A percentile compares a stretch with the other conserved stretches of the same genome.
Evolutionary conservation across 2,888 invertebrate species (phyloP).

Genomic region (Protophormia terraenovae): DNA sequence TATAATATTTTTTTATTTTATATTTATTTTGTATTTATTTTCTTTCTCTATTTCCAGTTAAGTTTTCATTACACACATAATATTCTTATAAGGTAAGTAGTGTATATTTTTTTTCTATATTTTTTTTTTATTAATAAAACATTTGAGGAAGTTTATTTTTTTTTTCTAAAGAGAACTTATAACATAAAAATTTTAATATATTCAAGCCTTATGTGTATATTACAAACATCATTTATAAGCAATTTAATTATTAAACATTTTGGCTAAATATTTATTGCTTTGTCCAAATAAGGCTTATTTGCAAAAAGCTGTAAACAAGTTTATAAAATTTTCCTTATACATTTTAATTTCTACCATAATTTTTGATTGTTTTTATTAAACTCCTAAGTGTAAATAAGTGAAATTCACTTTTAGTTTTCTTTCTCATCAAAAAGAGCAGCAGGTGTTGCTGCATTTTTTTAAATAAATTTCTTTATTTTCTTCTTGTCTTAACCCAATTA

Average conservation of each 20-base stretch:
- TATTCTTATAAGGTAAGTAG: constrained; percentile 44
- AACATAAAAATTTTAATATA: not conserved
- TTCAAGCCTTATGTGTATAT: constrained; percentile 24
- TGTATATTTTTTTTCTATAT: constrained; percentile 2
- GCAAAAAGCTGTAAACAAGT: constrained; percentile 8
- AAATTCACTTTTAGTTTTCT: constrained; percentile 48
- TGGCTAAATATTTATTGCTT: not conserved
- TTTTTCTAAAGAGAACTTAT: too few relatives aligned
- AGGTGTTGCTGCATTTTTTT: constrained; percentile 31
- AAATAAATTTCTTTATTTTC: constrained; percentile 33
- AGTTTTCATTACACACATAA: not conserved
- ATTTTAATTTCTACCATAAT: not conserved
- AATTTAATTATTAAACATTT: constrained; percentile 16
- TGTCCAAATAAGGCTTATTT: constrained; percentile 11
- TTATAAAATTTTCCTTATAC: not conserved
- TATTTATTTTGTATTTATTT: too few relatives aligned
- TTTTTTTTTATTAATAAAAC: constrained; percentile 3
- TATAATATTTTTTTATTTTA: constrained; percentile 8
- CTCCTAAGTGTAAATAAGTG: constrained; percentile 32
- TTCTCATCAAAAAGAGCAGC: not conserved
- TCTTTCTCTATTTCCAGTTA: constrained; percentile 2
- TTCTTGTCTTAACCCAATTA: constrained; percentile 51
- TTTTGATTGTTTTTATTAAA: not conserved
- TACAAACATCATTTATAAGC: not conserved
- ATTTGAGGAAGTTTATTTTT: constrained; percentile 52